phyloP scores from a whole-genome alignment of 2,888 invertebrate genomes.

The Atherix ibis region DNA sequence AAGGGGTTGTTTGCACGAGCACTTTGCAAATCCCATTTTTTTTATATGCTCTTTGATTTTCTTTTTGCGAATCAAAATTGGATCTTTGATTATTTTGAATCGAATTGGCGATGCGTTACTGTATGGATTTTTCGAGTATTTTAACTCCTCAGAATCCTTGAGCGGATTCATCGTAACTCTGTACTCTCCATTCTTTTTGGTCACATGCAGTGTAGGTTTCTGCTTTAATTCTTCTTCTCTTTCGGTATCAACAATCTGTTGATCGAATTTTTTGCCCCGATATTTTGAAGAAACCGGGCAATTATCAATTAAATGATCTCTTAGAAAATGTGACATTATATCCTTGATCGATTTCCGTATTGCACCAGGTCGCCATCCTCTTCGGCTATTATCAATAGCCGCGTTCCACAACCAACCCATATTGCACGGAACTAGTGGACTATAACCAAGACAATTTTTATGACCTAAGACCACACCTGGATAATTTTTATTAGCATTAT shows the following conservation, averaged over 20 bases:
- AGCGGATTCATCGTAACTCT: slow-evolving; percentile 50
- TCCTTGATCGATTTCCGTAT: slow-evolving; percentile 26
- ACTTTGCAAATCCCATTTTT: slow-evolving; percentile 39
- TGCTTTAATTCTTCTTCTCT: slow-evolving; percentile 24
- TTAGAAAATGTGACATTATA: slow-evolving; percentile 27
- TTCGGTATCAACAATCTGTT: no score
- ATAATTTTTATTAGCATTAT: slow-evolving; percentile 6
- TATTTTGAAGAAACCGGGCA: slow-evolving; percentile 17
- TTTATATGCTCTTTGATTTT: slow-evolving; percentile 39
- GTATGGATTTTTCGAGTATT: slow-evolving; percentile 47
- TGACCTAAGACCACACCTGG: slow-evolving; percentile 40
- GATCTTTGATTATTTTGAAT: slow-evolving; percentile 48
- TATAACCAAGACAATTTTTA: slow-evolving; percentile 36
- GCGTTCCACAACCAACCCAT: slow-evolving; percentile 56
- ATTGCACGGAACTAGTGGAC: slow-evolving; percentile 39
- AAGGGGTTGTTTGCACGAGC: slow-evolving; percentile 37
- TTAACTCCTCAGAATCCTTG: slow-evolving; percentile 41
- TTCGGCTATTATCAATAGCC: slow-evolving; percentile 16
- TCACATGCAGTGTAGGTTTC: slow-evolving; percentile 46
- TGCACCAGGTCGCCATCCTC: slow-evolving; percentile 29
- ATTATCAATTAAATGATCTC: slow-evolving; percentile 24
- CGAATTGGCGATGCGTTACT: slow-evolving; percentile 50
- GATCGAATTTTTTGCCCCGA: no score
- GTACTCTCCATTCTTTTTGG: slow-evolving; percentile 47
- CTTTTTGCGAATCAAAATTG: slow-evolving; percentile 34